Evolutionary conservation across 2,888 invertebrate genomes (phyloP), one percentile per base, ranked within the genome.

Genomic region (Apodemia zela): DNA sequence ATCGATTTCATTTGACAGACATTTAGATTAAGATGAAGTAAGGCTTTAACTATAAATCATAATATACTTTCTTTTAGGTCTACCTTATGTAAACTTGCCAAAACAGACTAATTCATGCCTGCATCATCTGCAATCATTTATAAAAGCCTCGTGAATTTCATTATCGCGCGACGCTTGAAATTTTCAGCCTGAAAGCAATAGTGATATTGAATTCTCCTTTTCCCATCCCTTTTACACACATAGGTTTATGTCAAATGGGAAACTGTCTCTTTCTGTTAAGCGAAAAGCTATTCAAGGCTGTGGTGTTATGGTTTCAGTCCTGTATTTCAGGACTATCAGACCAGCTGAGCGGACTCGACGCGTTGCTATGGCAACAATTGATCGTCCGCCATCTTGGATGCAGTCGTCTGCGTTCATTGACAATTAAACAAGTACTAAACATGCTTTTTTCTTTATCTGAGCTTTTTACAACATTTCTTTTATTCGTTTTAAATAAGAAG

Each of bases 331-430:
- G 63, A 63, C 45, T 83, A 47, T 78, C 79, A 82, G 77, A 75
- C 72, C 84, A 84, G 84, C 85, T 85, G 84, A 82, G 81, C 74
- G 75, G 71, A 65, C 72, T 71, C 75, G 82, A 89, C 88, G 88
- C 89, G 87, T 89, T 82, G 72, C 76, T 79, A 87, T 87, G 84
- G 84, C 70, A 71, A 87, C 89, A 86, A 89, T 89, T 89, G 89
- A 89, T 89, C 88, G 87, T 67, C 63, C 71, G 71, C 79, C 88
- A 88, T 89, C 73, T 89, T 89, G 83, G 74, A 82, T 87, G 86
- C 89, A 89, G 81, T 75, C 84, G 87, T 86, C 88, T 88, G 87
- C 80, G 76, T 67, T 66, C 69, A 70, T 69, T 70, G 68, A 70
- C 69, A 67, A 67, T 67, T 64, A 65, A 66, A 65, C 33, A 64